Conservation (phyloP, 2,888 invertebrate genomes). For the Eilema griseolum region DNA sequence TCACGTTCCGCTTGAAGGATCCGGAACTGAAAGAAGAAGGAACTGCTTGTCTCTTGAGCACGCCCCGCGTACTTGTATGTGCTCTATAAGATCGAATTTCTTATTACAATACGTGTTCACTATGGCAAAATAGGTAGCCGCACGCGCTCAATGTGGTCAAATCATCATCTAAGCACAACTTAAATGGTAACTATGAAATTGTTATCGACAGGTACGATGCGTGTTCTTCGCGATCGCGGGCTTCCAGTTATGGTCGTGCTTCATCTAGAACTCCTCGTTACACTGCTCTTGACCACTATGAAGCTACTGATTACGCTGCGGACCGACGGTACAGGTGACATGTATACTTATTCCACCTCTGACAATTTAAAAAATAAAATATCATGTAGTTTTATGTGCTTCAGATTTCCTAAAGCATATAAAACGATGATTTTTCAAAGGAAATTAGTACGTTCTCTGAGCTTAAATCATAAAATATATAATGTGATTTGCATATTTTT, state of each 20-base stretch:
- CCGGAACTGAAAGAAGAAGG: too few species aligned
- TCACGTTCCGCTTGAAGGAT: too few species aligned
- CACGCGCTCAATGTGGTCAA: too few species aligned
- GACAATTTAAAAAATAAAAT: not conserved
- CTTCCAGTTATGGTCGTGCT: slow-evolving; percentile 77
- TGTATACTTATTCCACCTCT: not conserved
- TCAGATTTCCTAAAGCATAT: not conserved
- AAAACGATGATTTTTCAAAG: not conserved
- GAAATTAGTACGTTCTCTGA: not conserved
- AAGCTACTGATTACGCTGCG: slow-evolving; percentile 81
- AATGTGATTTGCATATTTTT: not conserved
- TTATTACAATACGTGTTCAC: too few species aligned
- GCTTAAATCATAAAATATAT: not conserved
- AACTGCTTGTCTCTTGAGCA: too few species aligned
- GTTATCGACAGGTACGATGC: slow-evolving; percentile 68
- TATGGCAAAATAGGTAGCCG: too few species aligned
- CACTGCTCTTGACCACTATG: slow-evolving; percentile 78
- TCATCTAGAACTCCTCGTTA: slow-evolving; percentile 78
- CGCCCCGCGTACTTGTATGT: too few species aligned
- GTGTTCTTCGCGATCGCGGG: slow-evolving; percentile 82
- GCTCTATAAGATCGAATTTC: too few species aligned
- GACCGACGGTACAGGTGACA: slow-evolving; percentile 82
- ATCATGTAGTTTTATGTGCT: not conserved
- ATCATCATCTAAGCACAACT: too few species aligned
- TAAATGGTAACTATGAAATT: not conserved